These are phyloP conservation scores for Aythya fuligula DNA, from an alignment of 2,797 vertebrate genomes.

Conservation along the genomic window DNA sequence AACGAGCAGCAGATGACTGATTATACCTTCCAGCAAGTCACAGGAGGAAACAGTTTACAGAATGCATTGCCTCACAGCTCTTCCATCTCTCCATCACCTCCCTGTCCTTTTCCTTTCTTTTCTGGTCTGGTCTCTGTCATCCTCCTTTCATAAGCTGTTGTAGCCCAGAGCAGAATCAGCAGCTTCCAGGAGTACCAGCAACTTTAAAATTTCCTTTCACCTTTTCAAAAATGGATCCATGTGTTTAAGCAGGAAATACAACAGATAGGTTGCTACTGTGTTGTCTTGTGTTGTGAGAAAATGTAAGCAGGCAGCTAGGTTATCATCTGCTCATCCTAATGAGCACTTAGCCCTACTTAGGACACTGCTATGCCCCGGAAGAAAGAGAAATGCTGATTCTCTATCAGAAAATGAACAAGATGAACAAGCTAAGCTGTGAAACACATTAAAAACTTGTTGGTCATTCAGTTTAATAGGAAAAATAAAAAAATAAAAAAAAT, in stretches of 20 bases:
- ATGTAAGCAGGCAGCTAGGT: neutral
- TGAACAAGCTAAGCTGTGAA: neutral
- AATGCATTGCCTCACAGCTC: neutral
- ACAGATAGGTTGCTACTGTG: neutral
- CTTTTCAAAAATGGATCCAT: neutral
- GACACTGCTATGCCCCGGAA: neutral
- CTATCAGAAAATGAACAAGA: neutral
- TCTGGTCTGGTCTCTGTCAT: neutral
- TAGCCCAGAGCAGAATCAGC: neutral
- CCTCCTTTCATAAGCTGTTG: neutral
- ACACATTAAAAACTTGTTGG: neutral
- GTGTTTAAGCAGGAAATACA: neutral
- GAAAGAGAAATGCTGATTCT: neutral
- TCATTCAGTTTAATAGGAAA: neutral
- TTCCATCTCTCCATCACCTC: slow-evolving; percentile 20
- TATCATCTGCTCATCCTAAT: neutral
- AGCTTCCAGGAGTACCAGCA: neutral
- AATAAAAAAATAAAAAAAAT: rapidly evolving
- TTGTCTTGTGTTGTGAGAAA: neutral
- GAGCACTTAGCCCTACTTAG: neutral
- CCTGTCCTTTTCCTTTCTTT: neutral
- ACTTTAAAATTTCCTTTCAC: neutral
- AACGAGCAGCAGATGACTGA: slow-evolving; percentile 63
- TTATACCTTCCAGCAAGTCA: slow-evolving; percentile 51
- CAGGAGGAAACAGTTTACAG: slow-evolving; percentile 25